A percentile compares a stretch with the other conserved stretches of the same genome.
Conservation (phyloP, 1,140 invertebrate species). For the Calliphora vicina region DNA sequence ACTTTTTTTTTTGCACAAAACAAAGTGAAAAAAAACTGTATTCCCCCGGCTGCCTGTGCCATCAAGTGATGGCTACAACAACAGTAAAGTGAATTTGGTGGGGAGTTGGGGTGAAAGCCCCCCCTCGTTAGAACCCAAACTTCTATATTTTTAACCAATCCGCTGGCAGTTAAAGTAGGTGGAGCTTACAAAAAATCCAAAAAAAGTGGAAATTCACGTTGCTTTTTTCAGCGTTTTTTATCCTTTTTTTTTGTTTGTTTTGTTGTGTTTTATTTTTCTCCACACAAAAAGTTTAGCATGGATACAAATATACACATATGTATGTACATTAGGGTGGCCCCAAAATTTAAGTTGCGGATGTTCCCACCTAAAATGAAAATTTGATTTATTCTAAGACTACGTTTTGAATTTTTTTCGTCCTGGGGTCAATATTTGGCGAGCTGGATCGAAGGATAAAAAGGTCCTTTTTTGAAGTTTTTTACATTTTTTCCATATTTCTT, state of each 20-base stretch:
- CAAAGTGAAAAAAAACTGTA: neutral
- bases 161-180: constrained; percentile 33
- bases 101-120: neutral
- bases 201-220: constrained; percentile 12
- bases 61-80: neutral
- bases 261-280: neutral
- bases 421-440: too few species aligned
- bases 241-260: neutral
- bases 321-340: too few species aligned
- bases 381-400: too few species aligned
- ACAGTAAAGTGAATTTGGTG: neutral
- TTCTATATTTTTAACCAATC: constrained; percentile 29
- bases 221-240: neutral
- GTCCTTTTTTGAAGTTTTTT: too few species aligned
- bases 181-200: constrained; percentile 24
- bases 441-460: too few species aligned
- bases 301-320: neutral
- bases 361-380: too few species aligned
- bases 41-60: neutral
- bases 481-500: too few species aligned
- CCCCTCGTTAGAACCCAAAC: constrained; percentile 24
- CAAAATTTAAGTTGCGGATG: too few species aligned
- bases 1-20: constrained; percentile 7
- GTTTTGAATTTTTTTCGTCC: too few species aligned
- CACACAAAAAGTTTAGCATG: neutral